Conservation (phyloP, 2,797 vertebrate species). For the Enteromius viviparus region DNA sequence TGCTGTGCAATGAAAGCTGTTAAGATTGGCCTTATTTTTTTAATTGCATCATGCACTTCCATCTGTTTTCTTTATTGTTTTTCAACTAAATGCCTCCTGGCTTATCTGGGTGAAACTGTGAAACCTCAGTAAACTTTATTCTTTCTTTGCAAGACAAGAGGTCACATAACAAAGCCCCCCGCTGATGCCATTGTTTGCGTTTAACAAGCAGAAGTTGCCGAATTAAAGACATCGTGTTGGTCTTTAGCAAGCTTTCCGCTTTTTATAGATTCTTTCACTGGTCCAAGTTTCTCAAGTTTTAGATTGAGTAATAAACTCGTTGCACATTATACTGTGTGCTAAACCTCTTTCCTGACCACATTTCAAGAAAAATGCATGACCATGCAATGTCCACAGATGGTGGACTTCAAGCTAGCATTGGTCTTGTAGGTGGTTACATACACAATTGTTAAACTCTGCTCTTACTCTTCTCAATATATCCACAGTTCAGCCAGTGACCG, state of each 20-base stretch:
- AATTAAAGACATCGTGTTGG: constrained; percentile 36
- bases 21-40: background rate
- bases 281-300: background rate
- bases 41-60: background rate
- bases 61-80: background rate
- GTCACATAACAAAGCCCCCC: constrained; percentile 70
- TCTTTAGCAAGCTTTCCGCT: background rate
- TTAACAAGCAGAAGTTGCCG: constrained; percentile 36
- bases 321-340: background rate
- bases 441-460: background rate
- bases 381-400: background rate
- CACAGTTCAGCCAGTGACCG: constrained; percentile 87
- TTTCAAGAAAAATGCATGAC: background rate
- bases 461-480: constrained; percentile 3
- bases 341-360: background rate
- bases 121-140: constrained; percentile 48
- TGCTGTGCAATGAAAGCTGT: background rate
- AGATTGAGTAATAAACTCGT: constrained; percentile 1
- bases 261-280: background rate
- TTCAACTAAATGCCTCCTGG: background rate
- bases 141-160: constrained; percentile 66
- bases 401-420: background rate
- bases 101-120: constrained; percentile 12
- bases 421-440: background rate
- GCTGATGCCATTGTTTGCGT: constrained; percentile 49